Evolutionary conservation across 2,113 vertebrate genomes (phyloP).

Genomic region (Esox niger): DNA sequence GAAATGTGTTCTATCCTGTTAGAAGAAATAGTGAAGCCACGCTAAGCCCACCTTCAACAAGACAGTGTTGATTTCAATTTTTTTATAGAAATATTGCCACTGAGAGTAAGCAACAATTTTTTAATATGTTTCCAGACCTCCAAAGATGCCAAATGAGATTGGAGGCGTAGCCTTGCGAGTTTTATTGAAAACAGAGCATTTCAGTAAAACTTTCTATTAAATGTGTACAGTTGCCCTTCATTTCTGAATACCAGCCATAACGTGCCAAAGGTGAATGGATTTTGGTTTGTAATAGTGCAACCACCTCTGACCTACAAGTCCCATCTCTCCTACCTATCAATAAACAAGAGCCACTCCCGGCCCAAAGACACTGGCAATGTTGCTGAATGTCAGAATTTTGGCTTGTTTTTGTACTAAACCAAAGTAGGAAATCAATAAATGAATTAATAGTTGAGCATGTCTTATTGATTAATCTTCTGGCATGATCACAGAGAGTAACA

Average conservation of each 20-base stretch:
- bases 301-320: conserved; percentile 43
- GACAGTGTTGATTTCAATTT: no score
- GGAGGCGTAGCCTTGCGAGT: no score
- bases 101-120: no score
- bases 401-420: conserved; percentile 47
- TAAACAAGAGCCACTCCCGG: conserved; percentile 37
- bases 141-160: no score
- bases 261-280: not conserved
- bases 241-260: not conserved
- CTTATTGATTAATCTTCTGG: conserved; percentile 51
- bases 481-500: conserved; percentile 37
- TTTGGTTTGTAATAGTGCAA: conserved; percentile 7
- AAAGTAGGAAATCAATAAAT: conserved; percentile 59
- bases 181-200: no score
- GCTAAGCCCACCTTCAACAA: no score
- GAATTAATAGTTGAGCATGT: conserved; percentile 59
- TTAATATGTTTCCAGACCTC: no score
- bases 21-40: no score
- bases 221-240: not conserved
- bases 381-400: not conserved
- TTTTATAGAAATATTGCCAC: no score
- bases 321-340: conserved; percentile 41
- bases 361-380: conserved; percentile 15
- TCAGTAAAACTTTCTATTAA: not conserved
- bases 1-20: no score